Base-by-base conservation (phyloP, 2,888 invertebrate genomes). In the Colletes collaris region DNA sequence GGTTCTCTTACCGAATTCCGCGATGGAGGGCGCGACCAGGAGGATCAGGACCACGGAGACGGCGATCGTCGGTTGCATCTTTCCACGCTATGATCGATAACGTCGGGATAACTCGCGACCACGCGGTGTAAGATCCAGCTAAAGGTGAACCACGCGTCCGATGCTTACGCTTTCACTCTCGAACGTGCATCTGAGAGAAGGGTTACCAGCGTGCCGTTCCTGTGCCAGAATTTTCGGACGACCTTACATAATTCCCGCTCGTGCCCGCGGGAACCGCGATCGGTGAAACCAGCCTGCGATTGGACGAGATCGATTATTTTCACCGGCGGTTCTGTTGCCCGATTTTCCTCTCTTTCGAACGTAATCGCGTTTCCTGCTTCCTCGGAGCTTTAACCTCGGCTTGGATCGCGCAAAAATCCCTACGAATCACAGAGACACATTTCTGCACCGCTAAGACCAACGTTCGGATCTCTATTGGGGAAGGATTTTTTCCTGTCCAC, bases 121-220 rank as follows among this genome's bases (percentile, higher is more conserved):
- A 70, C 68, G 58, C 73, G 16, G 40, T 27, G 60, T 8, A 50
- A 16, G 35, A 64, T 76, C 50, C 52, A 53, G 49, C 50, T 35
- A 59, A 53, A n/a, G 55, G 60, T 37, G 58, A 55, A 35, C 27
- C 69, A 73, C 75, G 37, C 76, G 73, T 44, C n/a, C 84, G 83
- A 79, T 86, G 84, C 87, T 88, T 67, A 76, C 90, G 88, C 93
- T 93, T 93, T 93, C 93, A 92, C 92, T 92, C 91, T 89, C 88
- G 55, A 81, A 83, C 83, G 82, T 88, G 88, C 88, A 92, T 92
- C 92, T 91, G 91, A 87, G 84, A 85, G 79, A 70, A 86, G 82
- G 83, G 74, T 81, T 85, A 60, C 44, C 8, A 46, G 76, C 71
- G 66, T 71, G 66, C 65, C 13, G 77, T 83, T 86, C 88, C 85